These are phyloP conservation scores for Laothoe populi DNA, from an alignment of 2,888 invertebrate species.

Conservation along the genomic window DNA sequence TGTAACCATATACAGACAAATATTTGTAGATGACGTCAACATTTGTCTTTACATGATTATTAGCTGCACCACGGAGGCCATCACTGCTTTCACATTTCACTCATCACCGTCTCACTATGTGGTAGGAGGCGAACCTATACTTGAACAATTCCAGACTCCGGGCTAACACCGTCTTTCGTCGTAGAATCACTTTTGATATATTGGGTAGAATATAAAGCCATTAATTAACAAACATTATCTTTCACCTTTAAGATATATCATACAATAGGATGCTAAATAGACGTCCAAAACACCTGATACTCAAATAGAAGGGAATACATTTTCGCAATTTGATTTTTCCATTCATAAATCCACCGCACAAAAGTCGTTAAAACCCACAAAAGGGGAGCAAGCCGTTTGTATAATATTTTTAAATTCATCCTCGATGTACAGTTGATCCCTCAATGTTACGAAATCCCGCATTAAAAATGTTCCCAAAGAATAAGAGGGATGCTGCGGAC, in stretches of 20 bases:
- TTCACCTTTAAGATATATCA: neutral
- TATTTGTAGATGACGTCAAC: no score
- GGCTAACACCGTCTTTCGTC: no score
- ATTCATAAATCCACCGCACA: neutral
- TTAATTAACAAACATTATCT: no score
- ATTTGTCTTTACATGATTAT: no score
- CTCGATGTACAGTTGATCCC: neutral
- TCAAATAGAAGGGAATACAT: neutral
- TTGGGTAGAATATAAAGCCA: no score
- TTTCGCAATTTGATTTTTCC: conserved; percentile 2
- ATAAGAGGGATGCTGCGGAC: neutral
- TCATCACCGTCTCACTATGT: no score
- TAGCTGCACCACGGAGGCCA: no score
- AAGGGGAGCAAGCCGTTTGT: conserved; percentile 7
- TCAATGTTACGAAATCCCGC: conserved; percentile 12
- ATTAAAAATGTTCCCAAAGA: conserved; percentile 7
- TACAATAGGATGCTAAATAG: neutral
- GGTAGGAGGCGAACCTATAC: no score
- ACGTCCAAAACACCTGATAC: neutral
- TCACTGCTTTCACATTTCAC: no score
- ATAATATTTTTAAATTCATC: conserved; percentile 22
- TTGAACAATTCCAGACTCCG: no score
- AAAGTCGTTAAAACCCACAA: conserved; percentile 11
- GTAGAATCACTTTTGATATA: no score
- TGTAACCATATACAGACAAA: no score